Percentiles rank a stretch among this genome's conserved stretches.
Evolutionary conservation across 2,888 invertebrate species (phyloP).

Genomic region (Ormyrus nitidulus): DNA sequence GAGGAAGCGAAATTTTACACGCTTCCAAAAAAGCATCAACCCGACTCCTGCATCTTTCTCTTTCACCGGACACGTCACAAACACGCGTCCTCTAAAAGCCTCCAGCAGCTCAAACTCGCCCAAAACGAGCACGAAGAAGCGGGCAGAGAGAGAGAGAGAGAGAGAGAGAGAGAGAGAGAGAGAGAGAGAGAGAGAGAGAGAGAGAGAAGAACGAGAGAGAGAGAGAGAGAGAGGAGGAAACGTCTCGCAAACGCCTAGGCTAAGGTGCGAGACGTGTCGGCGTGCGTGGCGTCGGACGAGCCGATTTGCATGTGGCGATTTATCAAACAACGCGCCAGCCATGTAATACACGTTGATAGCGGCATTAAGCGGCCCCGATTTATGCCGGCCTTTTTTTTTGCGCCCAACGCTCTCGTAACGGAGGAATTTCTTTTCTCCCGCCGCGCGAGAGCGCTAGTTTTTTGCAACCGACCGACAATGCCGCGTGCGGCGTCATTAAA

Average conservation of each 20-base stretch:
- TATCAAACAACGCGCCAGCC: conserved; percentile 72
- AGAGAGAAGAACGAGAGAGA: not conserved
- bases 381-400: conserved; percentile 62
- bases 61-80: no score
- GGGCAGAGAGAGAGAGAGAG: conserved; percentile 11
- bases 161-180: not conserved
- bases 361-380: conserved; percentile 70
- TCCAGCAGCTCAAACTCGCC: not conserved
- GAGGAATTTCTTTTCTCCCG: conserved; percentile 42
- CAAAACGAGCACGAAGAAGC: not conserved
- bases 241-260: not conserved
- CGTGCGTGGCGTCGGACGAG: not conserved
- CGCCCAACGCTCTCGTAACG: conserved; percentile 27
- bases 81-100: not conserved
- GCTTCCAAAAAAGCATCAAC: no score
- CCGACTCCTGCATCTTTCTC: no score
- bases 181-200: conserved; percentile 41
- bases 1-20: no score
- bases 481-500: conserved; percentile 34
- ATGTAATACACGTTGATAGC: conserved; percentile 74
- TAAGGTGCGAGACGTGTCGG: conserved; percentile 8
- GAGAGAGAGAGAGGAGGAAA: not conserved
- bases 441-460: not conserved
- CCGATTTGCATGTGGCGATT: conserved; percentile 73
- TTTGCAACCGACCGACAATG: not conserved